These are phyloP conservation scores for Delphinus delphis DNA, from an alignment of 2,113 vertebrate species.

Conservation along the genomic window DNA sequence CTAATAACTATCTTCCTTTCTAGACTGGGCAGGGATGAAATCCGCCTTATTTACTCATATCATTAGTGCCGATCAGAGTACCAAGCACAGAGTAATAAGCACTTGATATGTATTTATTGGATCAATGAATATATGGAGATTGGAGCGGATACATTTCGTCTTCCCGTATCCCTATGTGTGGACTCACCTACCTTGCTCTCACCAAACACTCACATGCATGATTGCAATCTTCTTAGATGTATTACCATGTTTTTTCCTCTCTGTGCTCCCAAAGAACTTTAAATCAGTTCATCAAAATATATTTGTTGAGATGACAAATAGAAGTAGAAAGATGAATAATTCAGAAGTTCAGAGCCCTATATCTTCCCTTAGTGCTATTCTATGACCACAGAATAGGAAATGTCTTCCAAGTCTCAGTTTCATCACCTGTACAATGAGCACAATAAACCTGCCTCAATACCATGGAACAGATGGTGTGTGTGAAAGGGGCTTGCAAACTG, in stretches of 20 bases:
- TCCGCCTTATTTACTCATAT: conserved; percentile 29
- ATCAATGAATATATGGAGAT: not conserved
- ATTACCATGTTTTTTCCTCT: not conserved
- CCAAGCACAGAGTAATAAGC: not conserved
- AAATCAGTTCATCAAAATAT: conserved; percentile 32
- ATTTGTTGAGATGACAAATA: not conserved
- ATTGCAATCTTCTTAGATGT: not conserved
- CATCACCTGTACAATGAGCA: not conserved
- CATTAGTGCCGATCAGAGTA: not conserved
- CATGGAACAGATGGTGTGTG: not conserved
- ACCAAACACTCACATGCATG: not conserved
- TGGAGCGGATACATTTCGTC: not conserved
- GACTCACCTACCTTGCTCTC: not conserved
- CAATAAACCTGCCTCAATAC: not conserved
- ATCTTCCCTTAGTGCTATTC: not conserved
- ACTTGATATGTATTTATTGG: not conserved
- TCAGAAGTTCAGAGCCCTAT: not conserved
- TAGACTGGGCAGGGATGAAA: not conserved
- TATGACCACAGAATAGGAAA: not conserved
- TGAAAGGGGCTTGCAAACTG: not conserved
- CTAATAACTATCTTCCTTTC: conserved; percentile 38
- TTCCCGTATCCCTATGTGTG: not conserved
- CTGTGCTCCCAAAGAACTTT: not conserved
- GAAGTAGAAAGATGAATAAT: not conserved
- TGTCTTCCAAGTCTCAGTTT: not conserved